Conservation (phyloP, 2,888 invertebrate species). For the Cactoblastis cactorum region DNA sequence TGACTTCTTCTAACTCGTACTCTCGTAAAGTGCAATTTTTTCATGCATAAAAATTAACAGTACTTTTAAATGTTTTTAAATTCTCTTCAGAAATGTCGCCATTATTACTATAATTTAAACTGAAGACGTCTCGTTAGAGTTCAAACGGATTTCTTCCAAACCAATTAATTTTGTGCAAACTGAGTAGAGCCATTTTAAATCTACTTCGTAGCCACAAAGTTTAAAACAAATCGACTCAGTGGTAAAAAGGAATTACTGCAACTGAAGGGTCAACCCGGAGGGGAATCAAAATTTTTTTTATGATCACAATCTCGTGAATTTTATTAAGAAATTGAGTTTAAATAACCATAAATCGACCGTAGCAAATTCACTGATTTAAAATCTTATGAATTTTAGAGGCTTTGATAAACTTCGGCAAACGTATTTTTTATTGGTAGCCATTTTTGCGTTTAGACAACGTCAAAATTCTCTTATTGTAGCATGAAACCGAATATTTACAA, state of each 20-base stretch:
- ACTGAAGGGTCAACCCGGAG: not conserved
- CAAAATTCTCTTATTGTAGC: too few species aligned
- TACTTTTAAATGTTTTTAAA: too few species aligned
- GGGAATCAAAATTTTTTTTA: not conserved
- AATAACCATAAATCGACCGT: not conserved
- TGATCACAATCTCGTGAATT: not conserved
- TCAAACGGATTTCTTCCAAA: not conserved
- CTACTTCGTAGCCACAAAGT: not conserved
- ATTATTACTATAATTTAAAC: not conserved
- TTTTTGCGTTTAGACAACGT: too few species aligned
- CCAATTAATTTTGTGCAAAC: slow-evolving; percentile 1
- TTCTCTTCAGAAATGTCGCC: not conserved
- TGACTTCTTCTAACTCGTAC: too few species aligned
- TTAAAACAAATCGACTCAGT: not conserved
- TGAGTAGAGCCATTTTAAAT: not conserved
- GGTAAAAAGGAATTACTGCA: not conserved
- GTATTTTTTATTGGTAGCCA: not conserved
- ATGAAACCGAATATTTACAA: not conserved
- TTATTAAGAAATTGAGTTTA: not conserved
- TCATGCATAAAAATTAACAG: too few species aligned
- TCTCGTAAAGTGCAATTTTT: too few species aligned
- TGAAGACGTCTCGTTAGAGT: not conserved
- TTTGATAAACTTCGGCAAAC: too few species aligned
- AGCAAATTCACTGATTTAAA: too few species aligned
- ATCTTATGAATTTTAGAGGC: too few species aligned